Percentiles rank a stretch among this genome's conserved stretches.
phyloP scores from a whole-genome alignment of 2,113 vertebrate species.

The Amphilophus citrinellus region DNA sequence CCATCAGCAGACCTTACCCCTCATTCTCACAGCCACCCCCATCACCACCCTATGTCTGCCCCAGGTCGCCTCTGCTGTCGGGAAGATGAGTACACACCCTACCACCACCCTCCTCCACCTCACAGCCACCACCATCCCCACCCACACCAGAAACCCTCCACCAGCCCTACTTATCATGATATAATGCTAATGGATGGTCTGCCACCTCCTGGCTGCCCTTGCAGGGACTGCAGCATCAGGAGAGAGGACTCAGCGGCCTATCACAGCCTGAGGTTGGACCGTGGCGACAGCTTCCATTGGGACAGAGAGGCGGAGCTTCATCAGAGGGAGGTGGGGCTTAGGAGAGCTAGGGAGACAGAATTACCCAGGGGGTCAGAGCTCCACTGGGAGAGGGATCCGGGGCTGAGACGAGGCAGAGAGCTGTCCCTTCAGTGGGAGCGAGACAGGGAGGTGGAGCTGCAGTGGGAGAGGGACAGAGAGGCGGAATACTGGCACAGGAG shows the following conservation, averaged over 20 bases:
- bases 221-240: conserved; percentile 84
- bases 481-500: conserved; percentile 82
- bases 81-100: conserved; percentile 74
- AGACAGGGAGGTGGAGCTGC: conserved; percentile 81
- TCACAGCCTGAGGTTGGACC: conserved; percentile 82
- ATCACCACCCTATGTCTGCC: conserved; percentile 69
- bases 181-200: conserved; percentile 84
- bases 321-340: conserved; percentile 74
- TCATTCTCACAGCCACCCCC: conserved; percentile 70
- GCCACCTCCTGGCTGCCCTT: conserved; percentile 78
- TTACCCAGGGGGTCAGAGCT: conserved; percentile 68
- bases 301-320: conserved; percentile 80
- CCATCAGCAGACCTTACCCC: conserved; percentile 71
- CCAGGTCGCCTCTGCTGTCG: conserved; percentile 73
- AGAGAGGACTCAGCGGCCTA: conserved; percentile 79
- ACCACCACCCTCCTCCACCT: conserved; percentile 64
- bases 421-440: conserved; percentile 83
- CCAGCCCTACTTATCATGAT: conserved; percentile 82
- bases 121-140: conserved; percentile 72
- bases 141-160: conserved; percentile 66
- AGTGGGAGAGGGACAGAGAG: conserved; percentile 83
- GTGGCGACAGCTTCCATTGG: conserved; percentile 79
- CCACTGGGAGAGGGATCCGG: conserved; percentile 77
- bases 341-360: conserved; percentile 70
- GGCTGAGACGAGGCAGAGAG: conserved; percentile 75